Conservation (phyloP, 2,888 invertebrate species). For the Melinaea menophilus region DNA sequence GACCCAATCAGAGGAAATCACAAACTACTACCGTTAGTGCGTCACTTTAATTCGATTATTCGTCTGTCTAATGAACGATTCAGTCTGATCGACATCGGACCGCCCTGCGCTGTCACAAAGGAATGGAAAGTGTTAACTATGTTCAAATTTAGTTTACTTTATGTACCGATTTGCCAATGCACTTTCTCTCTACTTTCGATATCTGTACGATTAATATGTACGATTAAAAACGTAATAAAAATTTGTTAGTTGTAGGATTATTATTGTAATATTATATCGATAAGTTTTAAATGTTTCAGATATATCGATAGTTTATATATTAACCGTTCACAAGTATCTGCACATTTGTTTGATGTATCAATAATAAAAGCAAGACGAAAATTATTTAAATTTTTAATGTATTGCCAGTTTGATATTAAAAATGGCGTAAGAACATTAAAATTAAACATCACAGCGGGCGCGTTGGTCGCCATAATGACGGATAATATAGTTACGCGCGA, state of each 20-base stretch:
- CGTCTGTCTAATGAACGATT: slow-evolving; percentile 52
- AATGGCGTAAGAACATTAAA: slow-evolving; percentile 35
- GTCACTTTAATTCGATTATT: slow-evolving; percentile 35
- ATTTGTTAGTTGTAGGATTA: no score
- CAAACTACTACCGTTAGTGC: slow-evolving; percentile 55
- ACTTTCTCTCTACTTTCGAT: neutral
- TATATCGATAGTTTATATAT: no score
- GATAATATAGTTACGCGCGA: slow-evolving; percentile 44
- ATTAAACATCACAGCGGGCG: slow-evolving; percentile 37
- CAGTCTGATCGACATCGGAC: slow-evolving; percentile 64
- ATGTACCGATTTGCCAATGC: neutral
- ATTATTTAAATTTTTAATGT: neutral
- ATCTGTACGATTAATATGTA: no score
- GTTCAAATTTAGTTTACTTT: slow-evolving; percentile 34
- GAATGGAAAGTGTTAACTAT: slow-evolving; percentile 62
- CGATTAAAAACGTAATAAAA: neutral
- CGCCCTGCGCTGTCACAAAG: slow-evolving; percentile 63
- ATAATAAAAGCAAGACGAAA: neutral
- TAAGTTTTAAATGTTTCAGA: no score
- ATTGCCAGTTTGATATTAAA: slow-evolving; percentile 16
- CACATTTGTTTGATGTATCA: no score
- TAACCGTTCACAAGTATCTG: no score
- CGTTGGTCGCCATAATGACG: slow-evolving; percentile 47
- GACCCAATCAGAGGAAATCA: slow-evolving; percentile 61
- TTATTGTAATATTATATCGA: no score